Conservation (phyloP, 1,140 invertebrate species). For the Bombus confusus region DNA sequence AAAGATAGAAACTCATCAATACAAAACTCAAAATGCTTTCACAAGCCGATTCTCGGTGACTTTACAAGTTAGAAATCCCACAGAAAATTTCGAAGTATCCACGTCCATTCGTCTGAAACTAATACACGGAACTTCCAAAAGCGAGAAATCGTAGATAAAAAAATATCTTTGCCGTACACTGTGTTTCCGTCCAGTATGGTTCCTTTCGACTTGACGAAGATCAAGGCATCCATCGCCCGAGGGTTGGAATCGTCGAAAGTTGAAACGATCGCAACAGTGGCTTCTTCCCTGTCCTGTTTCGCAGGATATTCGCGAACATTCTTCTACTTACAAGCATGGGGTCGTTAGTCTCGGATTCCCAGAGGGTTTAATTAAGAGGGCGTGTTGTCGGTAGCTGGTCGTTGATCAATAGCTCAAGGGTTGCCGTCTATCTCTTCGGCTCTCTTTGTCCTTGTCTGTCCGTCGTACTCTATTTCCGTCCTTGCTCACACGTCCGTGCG, state of each 20-base stretch:
- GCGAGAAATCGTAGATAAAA: background rate
- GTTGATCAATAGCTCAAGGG: slow-evolving; percentile 76
- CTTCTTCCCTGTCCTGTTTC: slow-evolving; percentile 38
- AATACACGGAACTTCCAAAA: background rate
- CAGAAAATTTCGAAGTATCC: background rate
- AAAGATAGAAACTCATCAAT: background rate
- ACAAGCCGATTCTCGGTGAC: background rate
- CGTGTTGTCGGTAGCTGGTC: slow-evolving; percentile 72
- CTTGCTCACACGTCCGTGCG: slow-evolving; percentile 27
- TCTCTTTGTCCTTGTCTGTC: slow-evolving; percentile 41
- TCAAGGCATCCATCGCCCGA: background rate
- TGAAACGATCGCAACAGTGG: slow-evolving; percentile 18
- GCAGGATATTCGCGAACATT: slow-evolving; percentile 40
- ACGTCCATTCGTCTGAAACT: background rate
- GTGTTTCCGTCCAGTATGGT: background rate
- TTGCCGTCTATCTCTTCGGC: slow-evolving; percentile 26
- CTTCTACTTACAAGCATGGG: slow-evolving; percentile 13
- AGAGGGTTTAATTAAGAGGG: slow-evolving; percentile 78
- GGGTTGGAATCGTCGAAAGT: slow-evolving; percentile 25
- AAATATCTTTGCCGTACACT: background rate
- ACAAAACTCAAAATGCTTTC: background rate
- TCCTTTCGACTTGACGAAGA: background rate
- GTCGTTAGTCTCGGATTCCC: slow-evolving; percentile 70
- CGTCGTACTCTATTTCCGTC: slow-evolving; percentile 31
- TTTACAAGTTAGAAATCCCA: no score